These are phyloP conservation scores for Augiades crinisus DNA, from an alignment of 2,888 invertebrate species.

Conservation along the genomic window DNA sequence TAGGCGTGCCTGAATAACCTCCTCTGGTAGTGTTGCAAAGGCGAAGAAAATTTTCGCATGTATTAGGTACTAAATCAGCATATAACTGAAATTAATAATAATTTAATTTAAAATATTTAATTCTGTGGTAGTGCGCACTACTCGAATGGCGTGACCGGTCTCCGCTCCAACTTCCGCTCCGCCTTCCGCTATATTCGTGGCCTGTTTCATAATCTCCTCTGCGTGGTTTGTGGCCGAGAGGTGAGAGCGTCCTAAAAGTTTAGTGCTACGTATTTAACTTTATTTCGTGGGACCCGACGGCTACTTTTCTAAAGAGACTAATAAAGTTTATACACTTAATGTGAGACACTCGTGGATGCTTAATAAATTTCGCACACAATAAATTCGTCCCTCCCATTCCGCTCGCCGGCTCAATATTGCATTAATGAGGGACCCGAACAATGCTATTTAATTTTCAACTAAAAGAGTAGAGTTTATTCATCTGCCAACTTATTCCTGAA, in stretches of 20 bases:
- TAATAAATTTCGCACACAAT: constrained; percentile 72
- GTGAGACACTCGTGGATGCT: constrained; percentile 37
- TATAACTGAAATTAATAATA: constrained; percentile 82
- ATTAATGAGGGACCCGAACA: constrained; percentile 73
- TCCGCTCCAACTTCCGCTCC: too few relatives aligned
- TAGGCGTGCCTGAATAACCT: constrained; percentile 78
- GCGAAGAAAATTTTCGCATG: constrained; percentile 81
- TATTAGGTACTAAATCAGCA: constrained; percentile 79
- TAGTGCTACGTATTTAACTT: too few relatives aligned
- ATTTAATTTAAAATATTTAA: too few relatives aligned
- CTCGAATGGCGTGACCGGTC: too few relatives aligned
- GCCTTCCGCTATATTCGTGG: too few relatives aligned
- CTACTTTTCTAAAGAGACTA: constrained; percentile 5
- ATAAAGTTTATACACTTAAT: constrained; percentile 23
- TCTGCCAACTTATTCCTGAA: constrained; percentile 25
- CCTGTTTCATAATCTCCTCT: too few relatives aligned
- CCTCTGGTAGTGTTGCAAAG: constrained; percentile 68
- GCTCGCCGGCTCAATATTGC: constrained; percentile 67
- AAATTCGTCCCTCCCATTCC: constrained; percentile 55
- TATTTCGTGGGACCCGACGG: background rate
- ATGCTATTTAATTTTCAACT: constrained; percentile 75
- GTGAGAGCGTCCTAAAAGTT: too few relatives aligned
- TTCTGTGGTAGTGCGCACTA: too few relatives aligned
- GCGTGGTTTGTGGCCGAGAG: too few relatives aligned
- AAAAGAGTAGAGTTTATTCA: constrained; percentile 59